These are phyloP conservation scores for Ciona savignyi DNA, from an alignment of 23 tunicate species.

Conservation along the genomic window DNA sequence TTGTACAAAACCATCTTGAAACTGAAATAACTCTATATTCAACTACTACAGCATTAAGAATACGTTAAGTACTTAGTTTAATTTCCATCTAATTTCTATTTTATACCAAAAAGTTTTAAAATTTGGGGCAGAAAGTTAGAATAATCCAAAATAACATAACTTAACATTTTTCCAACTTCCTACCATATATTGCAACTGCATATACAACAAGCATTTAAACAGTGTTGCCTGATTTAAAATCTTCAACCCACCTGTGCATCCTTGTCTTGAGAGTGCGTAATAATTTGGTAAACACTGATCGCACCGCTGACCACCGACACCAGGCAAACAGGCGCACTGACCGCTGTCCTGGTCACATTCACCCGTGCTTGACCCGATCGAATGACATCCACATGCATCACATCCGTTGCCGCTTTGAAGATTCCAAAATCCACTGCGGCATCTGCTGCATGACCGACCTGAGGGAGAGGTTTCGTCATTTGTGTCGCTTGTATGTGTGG, in stretches of 20 bases:
- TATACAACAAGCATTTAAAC: no score
- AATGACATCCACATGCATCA: conserved; percentile 60
- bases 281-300: conserved; percentile 64
- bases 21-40: no score
- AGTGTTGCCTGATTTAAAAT: no score
- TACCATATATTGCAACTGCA: no score
- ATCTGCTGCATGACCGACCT: conserved; percentile 83
- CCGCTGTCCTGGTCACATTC: conserved; percentile 84
- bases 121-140: no score
- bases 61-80: no score
- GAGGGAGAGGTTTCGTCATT: neutral
- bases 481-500: neutral
- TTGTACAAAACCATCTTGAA: no score
- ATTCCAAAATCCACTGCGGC: conserved; percentile 81
- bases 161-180: no score
- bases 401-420: conserved; percentile 80
- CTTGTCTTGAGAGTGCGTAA: conserved; percentile 52
- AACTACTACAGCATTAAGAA: no score
- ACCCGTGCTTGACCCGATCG: conserved; percentile 68
- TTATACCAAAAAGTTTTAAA: no score
- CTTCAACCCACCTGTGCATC: conserved; percentile 88
- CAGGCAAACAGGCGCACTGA: conserved; percentile 89
- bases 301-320: conserved; percentile 83
- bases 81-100: no score
- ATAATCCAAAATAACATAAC: no score